A percentile compares a stretch with the other conserved stretches of the same genome.
These are phyloP conservation scores for Cirrhinus mrigala DNA, from an alignment of 2,797 vertebrate genomes.

Conservation along the genomic window DNA sequence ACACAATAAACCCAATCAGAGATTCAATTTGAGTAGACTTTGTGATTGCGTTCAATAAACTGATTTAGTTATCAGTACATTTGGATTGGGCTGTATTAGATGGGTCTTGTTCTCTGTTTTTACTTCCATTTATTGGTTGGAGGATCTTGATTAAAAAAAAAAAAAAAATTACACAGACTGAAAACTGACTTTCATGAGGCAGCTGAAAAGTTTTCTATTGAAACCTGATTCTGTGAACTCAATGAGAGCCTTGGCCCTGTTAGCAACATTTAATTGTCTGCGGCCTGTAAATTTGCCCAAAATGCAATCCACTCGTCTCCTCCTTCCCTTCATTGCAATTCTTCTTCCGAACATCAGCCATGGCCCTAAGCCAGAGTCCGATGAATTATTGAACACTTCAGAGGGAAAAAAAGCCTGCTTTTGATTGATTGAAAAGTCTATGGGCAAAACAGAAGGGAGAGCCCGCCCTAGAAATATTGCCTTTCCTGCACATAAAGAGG, in stretches of 20 bases:
- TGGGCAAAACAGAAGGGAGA: conserved; percentile 60
- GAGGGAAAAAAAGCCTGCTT: conserved; percentile 60
- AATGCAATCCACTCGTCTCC: conserved; percentile 23
- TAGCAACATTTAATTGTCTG: conserved; percentile 52
- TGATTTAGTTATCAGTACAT: neutral
- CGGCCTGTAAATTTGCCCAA: conserved; percentile 50
- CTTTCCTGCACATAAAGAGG: conserved; percentile 44
- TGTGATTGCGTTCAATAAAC: neutral
- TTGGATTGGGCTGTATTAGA: neutral
- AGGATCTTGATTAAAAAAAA: neutral
- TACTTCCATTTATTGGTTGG: neutral
- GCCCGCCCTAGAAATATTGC: conserved; percentile 57
- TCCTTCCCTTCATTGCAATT: conserved; percentile 57
- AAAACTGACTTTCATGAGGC: neutral
- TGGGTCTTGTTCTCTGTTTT: no score
- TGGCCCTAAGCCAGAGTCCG: conserved; percentile 66
- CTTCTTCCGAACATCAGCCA: conserved; percentile 68
- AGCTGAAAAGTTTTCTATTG: neutral
- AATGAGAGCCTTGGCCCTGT: neutral
- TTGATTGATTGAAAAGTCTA: conserved; percentile 67
- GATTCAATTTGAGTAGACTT: neutral
- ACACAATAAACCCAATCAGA: neutral
- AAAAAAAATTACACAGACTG: neutral
- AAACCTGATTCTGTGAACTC: neutral
- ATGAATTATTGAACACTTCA: conserved; percentile 73